A percentile compares a stretch with the other conserved stretches of the same genome.
Evolutionary conservation across 2,113 vertebrate species (phyloP).

Genomic region (Vidua chalybeata): DNA sequence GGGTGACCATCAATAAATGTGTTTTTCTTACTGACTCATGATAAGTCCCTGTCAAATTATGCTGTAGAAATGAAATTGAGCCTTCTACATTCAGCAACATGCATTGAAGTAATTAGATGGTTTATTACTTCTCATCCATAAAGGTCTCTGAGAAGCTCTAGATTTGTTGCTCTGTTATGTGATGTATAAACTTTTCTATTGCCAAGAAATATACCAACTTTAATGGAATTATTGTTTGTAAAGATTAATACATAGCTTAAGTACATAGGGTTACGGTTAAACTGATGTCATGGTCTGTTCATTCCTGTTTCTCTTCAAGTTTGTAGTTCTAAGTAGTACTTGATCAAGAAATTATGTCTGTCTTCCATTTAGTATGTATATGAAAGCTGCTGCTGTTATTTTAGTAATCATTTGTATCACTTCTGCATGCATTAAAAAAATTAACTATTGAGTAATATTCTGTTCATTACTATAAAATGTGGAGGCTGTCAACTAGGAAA

Average conservation of each 20-base stretch:
- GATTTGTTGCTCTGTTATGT: background rate
- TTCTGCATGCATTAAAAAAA: background rate
- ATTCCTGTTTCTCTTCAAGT: background rate
- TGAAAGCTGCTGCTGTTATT: background rate
- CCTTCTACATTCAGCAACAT: background rate
- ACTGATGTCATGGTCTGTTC: background rate
- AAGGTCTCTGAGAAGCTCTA: background rate
- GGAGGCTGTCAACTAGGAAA: background rate
- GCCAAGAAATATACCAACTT: background rate
- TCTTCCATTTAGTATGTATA: background rate
- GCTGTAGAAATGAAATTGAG: background rate
- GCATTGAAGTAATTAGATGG: conserved; percentile 36
- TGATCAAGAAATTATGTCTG: background rate
- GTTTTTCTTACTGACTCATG: conserved; percentile 57
- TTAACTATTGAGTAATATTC: background rate
- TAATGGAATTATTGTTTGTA: background rate
- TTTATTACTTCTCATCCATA: background rate
- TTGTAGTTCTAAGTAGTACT: background rate
- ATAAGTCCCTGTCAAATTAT: conserved; percentile 40
- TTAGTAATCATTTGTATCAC: background rate
- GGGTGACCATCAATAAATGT: conserved; percentile 73
- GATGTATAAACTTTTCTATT: background rate
- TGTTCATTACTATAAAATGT: background rate
- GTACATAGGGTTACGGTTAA: background rate
- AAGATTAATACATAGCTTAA: background rate